phyloP scores from a whole-genome alignment of 2,797 vertebrate species.

The Remorina albescens region DNA sequence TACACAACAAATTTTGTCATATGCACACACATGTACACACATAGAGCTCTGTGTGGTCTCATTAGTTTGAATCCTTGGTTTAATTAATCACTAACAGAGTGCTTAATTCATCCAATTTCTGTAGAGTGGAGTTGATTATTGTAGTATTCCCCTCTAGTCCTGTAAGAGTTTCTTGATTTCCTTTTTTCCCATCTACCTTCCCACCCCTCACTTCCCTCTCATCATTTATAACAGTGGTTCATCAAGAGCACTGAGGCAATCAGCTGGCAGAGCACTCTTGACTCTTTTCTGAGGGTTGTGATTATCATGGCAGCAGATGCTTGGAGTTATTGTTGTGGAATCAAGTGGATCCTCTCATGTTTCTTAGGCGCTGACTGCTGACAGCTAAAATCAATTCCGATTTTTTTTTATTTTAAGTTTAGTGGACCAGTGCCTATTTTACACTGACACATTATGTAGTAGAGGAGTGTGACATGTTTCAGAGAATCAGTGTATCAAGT shows the following conservation, averaged over 20 bases:
- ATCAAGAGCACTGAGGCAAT: constrained; percentile 75
- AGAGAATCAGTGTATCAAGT: constrained; percentile 16
- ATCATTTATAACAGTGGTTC: constrained; percentile 71
- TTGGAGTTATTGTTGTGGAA: constrained; percentile 64
- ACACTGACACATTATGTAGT: constrained; percentile 18
- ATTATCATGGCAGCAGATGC: constrained; percentile 58
- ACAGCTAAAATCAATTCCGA: neutral
- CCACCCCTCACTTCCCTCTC: constrained; percentile 40
- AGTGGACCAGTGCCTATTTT: constrained; percentile 22
- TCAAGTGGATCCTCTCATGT: constrained; percentile 69
- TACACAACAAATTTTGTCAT: constrained; percentile 36
- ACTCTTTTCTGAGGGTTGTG: constrained; percentile 63
- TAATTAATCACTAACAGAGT: constrained; percentile 82
- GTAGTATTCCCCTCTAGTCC: constrained; percentile 72
- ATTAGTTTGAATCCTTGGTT: constrained; percentile 77
- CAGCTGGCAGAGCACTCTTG: constrained; percentile 70
- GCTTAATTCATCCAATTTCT: constrained; percentile 82
- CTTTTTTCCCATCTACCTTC: constrained; percentile 23
- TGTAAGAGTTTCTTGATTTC: constrained; percentile 75
- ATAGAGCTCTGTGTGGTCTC: constrained; percentile 66
- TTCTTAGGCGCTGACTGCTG: constrained; percentile 29
- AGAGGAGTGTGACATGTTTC: neutral
- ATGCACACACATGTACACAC: constrained; percentile 17
- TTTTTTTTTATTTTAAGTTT: constrained; percentile 27
- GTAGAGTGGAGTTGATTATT: constrained; percentile 80